Percentiles rank a stretch among this genome's conserved stretches.
Conservation (phyloP, 2,888 invertebrate species). For the Drosophila parthenogenetica region DNA sequence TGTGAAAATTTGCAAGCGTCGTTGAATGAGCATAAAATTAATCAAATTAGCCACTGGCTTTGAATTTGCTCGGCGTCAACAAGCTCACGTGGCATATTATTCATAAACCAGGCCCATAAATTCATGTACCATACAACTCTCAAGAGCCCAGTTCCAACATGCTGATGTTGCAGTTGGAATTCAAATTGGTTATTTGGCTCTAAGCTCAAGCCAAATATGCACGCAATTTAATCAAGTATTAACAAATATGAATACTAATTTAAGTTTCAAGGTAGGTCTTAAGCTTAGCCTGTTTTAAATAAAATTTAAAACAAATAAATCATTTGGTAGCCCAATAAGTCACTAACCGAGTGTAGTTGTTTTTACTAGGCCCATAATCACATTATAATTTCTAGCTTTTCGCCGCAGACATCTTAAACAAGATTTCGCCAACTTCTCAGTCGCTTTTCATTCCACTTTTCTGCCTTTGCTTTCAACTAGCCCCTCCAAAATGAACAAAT, state of each 20-base stretch:
- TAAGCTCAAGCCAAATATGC: neutral
- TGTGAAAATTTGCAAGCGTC: slow-evolving; percentile 68
- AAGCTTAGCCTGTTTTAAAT: neutral
- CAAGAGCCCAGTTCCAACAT: neutral
- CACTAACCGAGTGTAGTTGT: neutral
- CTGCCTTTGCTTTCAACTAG: slow-evolving; percentile 27
- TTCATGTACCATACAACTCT: slow-evolving; percentile 2
- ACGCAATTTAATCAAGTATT: slow-evolving; percentile 16
- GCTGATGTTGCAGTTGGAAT: neutral
- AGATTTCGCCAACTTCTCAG: neutral
- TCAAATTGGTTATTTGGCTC: neutral
- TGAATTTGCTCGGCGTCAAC: slow-evolving; percentile 54
- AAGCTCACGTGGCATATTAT: slow-evolving; percentile 56
- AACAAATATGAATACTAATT: slow-evolving; percentile 42
- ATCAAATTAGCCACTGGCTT: slow-evolving; percentile 70
- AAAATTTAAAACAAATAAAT: neutral
- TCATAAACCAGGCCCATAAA: slow-evolving; percentile 49
- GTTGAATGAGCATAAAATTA: slow-evolving; percentile 72
- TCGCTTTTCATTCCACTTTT: neutral
- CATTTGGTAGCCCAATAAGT: neutral
- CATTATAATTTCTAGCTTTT: slow-evolving; percentile 14
- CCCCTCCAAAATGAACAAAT: slow-evolving; percentile 46
- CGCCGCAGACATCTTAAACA: neutral
- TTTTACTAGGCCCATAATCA: slow-evolving; percentile 3
- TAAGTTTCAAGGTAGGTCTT: no score